Percentiles rank a stretch among this genome's conserved stretches.
Evolutionary conservation across 2,888 invertebrate genomes (phyloP).

Genomic region (Mythimna lalbum): DNA sequence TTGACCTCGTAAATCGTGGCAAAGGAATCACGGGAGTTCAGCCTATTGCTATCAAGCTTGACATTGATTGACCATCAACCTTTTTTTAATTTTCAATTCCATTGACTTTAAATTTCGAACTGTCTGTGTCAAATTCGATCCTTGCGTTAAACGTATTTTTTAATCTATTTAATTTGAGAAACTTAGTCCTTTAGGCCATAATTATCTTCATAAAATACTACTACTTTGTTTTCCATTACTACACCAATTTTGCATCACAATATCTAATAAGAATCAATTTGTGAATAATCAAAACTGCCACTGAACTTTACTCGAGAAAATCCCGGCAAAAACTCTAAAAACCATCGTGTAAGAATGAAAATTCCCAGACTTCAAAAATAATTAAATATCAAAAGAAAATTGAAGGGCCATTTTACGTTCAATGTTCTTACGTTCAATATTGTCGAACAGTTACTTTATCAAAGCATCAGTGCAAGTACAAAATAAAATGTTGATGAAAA

Average conservation of each 20-base stretch:
- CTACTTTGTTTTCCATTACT: no score
- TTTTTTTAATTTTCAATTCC: conserved; percentile 19
- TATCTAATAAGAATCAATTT: no score
- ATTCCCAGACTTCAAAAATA: not conserved
- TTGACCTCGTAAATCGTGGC: conserved; percentile 59
- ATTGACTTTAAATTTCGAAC: not conserved
- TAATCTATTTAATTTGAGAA: no score
- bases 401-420: not conserved
- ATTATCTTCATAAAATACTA: no score
- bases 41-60: conserved; percentile 47
- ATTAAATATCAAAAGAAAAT: conserved; percentile 1
- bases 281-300: no score
- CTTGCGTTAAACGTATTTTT: no score
- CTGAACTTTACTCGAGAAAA: no score
- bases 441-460: conserved; percentile 16
- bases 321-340: no score
- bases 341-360: no score
- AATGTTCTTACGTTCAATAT: conserved; percentile 6
- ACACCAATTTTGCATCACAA: no score
- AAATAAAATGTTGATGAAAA: conserved; percentile 51
- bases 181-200: no score
- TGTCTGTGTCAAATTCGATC: no score
- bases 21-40: conserved; percentile 60
- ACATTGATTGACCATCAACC: conserved; percentile 30
- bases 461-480: conserved; percentile 21